phyloP scores from a whole-genome alignment of 2,888 invertebrate genomes.

The Muscina levida region DNA sequence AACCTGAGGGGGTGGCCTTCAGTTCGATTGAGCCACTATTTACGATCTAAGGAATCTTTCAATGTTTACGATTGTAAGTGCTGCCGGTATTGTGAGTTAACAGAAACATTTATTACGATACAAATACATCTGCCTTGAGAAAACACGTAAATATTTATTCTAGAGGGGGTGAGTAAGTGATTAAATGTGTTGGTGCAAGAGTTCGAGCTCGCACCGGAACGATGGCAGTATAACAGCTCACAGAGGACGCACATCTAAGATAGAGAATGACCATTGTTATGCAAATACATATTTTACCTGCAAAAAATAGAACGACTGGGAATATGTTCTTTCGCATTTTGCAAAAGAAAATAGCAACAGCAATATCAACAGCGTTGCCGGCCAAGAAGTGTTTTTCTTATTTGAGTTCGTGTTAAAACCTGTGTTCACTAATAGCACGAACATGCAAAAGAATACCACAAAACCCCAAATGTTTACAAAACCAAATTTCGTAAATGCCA shows the following conservation, averaged over 20 bases:
- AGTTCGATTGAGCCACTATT: background rate
- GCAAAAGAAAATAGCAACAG: background rate
- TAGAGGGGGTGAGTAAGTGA: slow-evolving; percentile 57
- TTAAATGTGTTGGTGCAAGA: slow-evolving; percentile 58
- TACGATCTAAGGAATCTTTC: slow-evolving; percentile 21
- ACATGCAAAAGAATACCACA: background rate
- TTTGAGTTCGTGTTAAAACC: slow-evolving; percentile 38
- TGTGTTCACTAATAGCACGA: slow-evolving; percentile 46
- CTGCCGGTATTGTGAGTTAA: background rate
- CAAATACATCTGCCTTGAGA: background rate
- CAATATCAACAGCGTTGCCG: background rate
- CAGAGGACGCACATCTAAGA: slow-evolving; percentile 49
- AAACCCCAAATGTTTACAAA: slow-evolving; percentile 52
- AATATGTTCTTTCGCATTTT: background rate
- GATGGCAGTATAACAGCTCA: slow-evolving; percentile 17
- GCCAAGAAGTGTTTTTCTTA: slow-evolving; percentile 34
- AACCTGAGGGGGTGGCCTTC: background rate
- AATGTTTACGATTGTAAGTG: slow-evolving; percentile 49
- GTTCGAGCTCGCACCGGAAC: slow-evolving; percentile 31
- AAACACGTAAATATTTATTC: background rate
- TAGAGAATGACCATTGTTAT: slow-evolving; percentile 61
- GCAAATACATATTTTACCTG: slow-evolving; percentile 56
- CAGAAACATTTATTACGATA: background rate
- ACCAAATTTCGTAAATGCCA: slow-evolving; percentile 62
- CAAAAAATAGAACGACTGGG: slow-evolving; percentile 33